Base-by-base conservation (phyloP, 2,113 vertebrate genomes). In the Asarcornis scutulata region DNA sequence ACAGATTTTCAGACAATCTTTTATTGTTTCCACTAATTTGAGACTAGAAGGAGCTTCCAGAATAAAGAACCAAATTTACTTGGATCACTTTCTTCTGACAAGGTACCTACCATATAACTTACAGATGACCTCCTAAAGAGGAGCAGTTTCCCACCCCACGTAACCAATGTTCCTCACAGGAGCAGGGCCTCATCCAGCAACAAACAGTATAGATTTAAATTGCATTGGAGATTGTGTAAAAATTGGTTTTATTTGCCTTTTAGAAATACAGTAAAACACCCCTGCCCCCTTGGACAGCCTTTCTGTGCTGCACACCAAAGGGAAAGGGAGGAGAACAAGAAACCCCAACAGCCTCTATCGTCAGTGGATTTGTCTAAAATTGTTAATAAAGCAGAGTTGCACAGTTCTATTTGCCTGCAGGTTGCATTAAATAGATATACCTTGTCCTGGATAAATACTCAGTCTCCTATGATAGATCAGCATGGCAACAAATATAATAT, bases 131-230 rank as follows among this genome's bases (percentile, higher is more conserved):
- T 34, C 52, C 62, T 32, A 6, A 27, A 26, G 12, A 63, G 29
- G 12, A 75, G 13, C 7, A 1, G 0, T 21, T 60, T 34, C 36
- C 32, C 31, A 56, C 2, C 9, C 26, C 18, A 44, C 16, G 3
- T 17, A 55, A 31, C 17, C 32, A 62, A 23, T 0, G 0, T 5
- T 50, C 34, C 31, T 27, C 4, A 1, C 13, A 31, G 38, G 26
- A 4, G 13, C 5, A 60, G 6, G 12, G 10, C 34, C 14, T 15
- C 21, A 38, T 48, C 17, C 42, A 72, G 34, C 8, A 40, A 56
- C 7, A 40, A 56, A 11, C 34, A n/a, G 25, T 16, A 32, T 3
- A 21, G 6, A 38, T 53, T 53, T 46, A n/a, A 46, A 8, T 38
- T 52, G 11, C 32, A 60, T 17, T 5, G 60, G 66, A 58, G 25